Evolutionary conservation across 2,888 invertebrate genomes (phyloP).

Genomic region (Drosophila ezoana): DNA sequence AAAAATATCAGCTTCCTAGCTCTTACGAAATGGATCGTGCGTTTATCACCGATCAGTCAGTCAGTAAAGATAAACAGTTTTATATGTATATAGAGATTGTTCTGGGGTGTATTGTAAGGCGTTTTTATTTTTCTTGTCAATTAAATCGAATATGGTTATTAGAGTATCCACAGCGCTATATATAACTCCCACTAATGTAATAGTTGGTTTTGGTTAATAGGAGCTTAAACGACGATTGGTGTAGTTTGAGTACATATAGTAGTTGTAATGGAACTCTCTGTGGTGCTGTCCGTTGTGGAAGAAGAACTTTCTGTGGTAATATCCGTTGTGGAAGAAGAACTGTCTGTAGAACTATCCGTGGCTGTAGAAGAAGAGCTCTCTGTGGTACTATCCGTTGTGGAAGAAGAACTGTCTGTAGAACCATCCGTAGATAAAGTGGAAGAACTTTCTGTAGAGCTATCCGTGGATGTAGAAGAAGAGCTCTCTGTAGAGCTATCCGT

Average conservation of each 20-base stretch:
- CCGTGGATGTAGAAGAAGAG: background rate
- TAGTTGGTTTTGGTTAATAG: too few species aligned
- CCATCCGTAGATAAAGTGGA: background rate
- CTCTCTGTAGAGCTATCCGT: conserved; percentile 4
- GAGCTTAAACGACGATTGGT: too few species aligned
- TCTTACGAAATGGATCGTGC: too few species aligned
- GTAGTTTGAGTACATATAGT: background rate
- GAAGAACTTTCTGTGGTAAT: background rate
- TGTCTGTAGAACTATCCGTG: background rate
- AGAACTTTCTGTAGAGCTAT: background rate
- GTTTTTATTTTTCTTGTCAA: too few species aligned
- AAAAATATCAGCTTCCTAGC: too few species aligned
- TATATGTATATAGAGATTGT: too few species aligned
- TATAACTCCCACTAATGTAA: too few species aligned
- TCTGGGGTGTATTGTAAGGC: too few species aligned
- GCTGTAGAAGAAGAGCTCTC: conserved; percentile 1
- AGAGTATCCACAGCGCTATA: too few species aligned
- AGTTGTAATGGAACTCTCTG: background rate
- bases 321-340: background rate
- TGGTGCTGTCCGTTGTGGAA: background rate
- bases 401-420: conserved; percentile 5
- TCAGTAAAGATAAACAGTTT: too few species aligned
- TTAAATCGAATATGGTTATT: too few species aligned
- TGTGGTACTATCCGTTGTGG: conserved; percentile 1
- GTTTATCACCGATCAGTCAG: too few species aligned